Evolutionary conservation across 2,113 vertebrate species (phyloP).

Genomic region (Oriolus oriolus): DNA sequence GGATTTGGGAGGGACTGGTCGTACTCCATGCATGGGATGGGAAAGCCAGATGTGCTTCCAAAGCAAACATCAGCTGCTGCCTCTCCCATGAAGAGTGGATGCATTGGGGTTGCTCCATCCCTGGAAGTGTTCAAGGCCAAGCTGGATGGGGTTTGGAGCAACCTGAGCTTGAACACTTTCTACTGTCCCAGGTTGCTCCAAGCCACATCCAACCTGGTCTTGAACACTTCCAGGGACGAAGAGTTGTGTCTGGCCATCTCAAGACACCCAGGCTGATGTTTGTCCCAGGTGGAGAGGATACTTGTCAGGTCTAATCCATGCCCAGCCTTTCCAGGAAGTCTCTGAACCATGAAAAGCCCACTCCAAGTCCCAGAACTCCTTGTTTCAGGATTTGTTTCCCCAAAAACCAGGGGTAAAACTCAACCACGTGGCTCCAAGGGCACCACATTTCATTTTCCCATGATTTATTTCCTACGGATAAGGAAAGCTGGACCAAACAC

Average conservation of each 20-base stretch:
- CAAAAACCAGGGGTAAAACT: not conserved
- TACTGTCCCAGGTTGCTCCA: not conserved
- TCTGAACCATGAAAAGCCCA: not conserved
- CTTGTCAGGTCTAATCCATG: not conserved
- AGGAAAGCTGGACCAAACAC: not conserved
- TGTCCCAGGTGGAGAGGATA: not conserved
- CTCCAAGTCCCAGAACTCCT: not conserved
- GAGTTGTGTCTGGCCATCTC: not conserved
- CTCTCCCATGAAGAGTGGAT: fast-evolving
- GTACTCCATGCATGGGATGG: fast-evolving
- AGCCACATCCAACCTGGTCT: not conserved
- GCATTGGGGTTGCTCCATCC: fast-evolving
- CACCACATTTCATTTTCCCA: not conserved
- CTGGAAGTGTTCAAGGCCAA: not conserved
- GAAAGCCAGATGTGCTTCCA: not conserved
- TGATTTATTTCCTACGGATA: not conserved
- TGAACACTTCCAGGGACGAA: not conserved
- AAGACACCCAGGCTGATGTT: not conserved
- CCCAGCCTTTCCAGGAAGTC: not conserved
- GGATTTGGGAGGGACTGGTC: not conserved
- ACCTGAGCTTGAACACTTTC: not conserved
- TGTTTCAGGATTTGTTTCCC: not conserved
- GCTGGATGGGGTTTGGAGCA: not conserved
- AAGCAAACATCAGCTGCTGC: not conserved
- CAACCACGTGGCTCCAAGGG: not conserved